Percentiles rank a stretch among this genome's conserved stretches.
These are phyloP conservation scores for Andrena marginata DNA, from an alignment of 2,888 invertebrate genomes.

Conservation along the genomic window DNA sequence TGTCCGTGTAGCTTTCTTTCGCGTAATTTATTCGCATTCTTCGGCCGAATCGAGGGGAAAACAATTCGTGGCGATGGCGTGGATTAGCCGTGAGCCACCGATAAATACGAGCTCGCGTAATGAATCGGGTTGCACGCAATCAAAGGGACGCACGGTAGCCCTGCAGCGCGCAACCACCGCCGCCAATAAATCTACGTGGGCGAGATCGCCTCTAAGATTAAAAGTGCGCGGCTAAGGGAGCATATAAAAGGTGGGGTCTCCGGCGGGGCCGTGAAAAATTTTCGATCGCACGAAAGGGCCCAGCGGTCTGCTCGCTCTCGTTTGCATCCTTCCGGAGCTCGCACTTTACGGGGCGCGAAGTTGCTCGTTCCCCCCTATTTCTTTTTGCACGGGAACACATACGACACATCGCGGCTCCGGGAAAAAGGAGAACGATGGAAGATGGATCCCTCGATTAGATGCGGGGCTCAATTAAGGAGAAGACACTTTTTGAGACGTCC, in stretches of 20 bases:
- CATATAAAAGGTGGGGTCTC: constrained; percentile 42
- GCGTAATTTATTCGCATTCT: constrained; percentile 13
- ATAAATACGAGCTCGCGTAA: constrained; percentile 54
- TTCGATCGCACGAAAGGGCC: constrained; percentile 55
- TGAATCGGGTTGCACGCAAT: constrained; percentile 59
- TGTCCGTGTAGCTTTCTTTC: not conserved
- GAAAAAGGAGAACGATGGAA: constrained; percentile 43
- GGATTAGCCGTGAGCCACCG: constrained; percentile 43
- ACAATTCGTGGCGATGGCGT: constrained; percentile 35
- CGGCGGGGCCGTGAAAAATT: constrained; percentile 52
- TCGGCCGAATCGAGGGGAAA: constrained; percentile 27
- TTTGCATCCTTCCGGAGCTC: constrained; percentile 61
- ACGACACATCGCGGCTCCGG: constrained; percentile 43
- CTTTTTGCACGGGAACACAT: constrained; percentile 24
- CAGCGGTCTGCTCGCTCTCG: constrained; percentile 49
- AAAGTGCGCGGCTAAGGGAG: constrained; percentile 56
- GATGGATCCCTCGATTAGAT: constrained; percentile 51
- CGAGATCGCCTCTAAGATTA: constrained; percentile 74
- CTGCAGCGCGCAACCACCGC: constrained; percentile 53
- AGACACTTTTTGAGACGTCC: not conserved
- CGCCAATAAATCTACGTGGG: constrained; percentile 74
- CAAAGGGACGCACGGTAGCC: constrained; percentile 53
- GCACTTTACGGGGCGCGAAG: constrained; percentile 62
- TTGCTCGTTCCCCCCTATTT: constrained; percentile 33
- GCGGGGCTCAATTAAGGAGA: constrained; percentile 39